phyloP scores from a whole-genome alignment of 2,113 vertebrate genomes.

The Chaetodon trifascialis region DNA sequence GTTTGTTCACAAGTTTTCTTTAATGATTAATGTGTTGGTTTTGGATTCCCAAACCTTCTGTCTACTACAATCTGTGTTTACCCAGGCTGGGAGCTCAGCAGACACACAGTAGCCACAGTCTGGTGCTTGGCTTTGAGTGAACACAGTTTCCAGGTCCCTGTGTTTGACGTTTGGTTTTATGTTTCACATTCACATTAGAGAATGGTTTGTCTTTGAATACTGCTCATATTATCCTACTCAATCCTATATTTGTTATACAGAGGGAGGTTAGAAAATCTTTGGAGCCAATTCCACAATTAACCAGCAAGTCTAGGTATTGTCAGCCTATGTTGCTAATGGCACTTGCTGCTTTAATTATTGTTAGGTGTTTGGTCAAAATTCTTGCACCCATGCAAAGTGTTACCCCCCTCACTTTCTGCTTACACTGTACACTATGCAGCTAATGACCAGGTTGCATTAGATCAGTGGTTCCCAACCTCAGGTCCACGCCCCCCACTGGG shows the following conservation, averaged over 20 bases:
- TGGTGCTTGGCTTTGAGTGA: slow-evolving; percentile 6
- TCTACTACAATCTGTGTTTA: slow-evolving; percentile 61
- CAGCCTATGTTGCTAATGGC: not conserved
- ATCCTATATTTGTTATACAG: not conserved
- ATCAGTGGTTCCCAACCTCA: no score
- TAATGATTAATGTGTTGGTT: slow-evolving; percentile 63
- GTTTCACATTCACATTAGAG: not conserved
- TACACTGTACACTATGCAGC: not conserved
- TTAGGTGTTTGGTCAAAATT: not conserved
- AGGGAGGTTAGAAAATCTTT: not conserved
- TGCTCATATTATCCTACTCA: not conserved
- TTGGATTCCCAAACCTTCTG: slow-evolving; percentile 60
- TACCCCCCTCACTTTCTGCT: not conserved
- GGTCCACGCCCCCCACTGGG: no score
- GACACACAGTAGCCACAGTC: slow-evolving; percentile 36
- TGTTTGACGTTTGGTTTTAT: not conserved
- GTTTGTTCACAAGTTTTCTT: slow-evolving; percentile 58
- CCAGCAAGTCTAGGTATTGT: not conserved
- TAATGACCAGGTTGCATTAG: not conserved
- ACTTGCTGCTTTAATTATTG: no score
- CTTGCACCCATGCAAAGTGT: not conserved
- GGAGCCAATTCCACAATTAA: no score
- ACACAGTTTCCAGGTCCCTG: not conserved
- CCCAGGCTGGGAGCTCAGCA: slow-evolving; percentile 45
- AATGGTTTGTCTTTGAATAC: no score